These are phyloP conservation scores for Poeciliopsis paucimaculata DNA, from an alignment of 2,797 vertebrate species.

Conservation along the genomic window DNA sequence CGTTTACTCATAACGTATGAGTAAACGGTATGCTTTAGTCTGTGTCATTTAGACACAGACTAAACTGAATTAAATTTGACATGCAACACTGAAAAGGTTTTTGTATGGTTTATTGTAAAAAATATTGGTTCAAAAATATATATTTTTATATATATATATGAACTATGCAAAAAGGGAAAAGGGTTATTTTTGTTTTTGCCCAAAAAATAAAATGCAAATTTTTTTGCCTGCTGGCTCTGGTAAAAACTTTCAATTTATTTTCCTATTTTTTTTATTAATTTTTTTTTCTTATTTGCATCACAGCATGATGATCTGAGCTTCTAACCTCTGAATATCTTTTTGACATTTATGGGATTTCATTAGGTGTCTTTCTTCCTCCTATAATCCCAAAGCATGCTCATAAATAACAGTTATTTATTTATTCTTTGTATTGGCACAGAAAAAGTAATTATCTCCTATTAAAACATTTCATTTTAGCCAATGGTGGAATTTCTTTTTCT, in stretches of 20 bases:
- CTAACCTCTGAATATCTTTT: background rate
- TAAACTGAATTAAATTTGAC: background rate
- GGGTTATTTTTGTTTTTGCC: background rate
- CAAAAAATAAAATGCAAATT: background rate
- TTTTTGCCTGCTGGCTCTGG: background rate
- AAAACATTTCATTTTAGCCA: slow-evolving; percentile 9
- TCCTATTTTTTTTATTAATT: background rate
- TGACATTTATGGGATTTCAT: background rate
- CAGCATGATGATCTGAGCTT: background rate
- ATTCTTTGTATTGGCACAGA: background rate
- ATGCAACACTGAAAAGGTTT: background rate
- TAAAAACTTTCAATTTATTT: background rate
- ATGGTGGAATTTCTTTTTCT: background rate
- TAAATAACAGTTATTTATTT: background rate
- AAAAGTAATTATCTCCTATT: background rate
- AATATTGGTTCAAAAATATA: background rate
- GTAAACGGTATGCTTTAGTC: too few relatives aligned
- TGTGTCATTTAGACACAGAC: background rate
- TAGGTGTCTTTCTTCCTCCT: background rate
- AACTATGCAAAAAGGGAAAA: background rate
- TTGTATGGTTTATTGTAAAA: background rate
- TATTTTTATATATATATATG: too few relatives aligned
- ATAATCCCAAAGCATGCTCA: background rate
- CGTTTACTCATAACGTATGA: too few relatives aligned
- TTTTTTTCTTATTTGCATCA: background rate